A percentile compares a stretch with the other conserved stretches of the same genome.
phyloP scores from a whole-genome alignment of 1,140 invertebrate genomes.

The Eulimnadia texana region DNA sequence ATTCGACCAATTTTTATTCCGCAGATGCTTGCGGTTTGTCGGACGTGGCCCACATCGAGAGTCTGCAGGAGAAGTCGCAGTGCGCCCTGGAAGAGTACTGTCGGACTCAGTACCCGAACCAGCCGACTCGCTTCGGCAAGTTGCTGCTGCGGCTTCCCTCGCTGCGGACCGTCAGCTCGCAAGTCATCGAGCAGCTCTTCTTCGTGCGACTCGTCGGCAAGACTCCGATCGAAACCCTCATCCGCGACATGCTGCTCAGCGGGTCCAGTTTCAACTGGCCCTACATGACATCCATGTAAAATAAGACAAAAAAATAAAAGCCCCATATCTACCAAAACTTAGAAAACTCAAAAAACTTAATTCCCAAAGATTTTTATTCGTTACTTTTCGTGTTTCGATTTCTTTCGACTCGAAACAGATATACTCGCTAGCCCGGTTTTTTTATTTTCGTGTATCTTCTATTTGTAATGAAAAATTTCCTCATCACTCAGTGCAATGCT shows the following conservation, averaged over 20 bases:
- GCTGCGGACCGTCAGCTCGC: slow-evolving; percentile 75
- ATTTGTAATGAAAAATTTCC: not conserved
- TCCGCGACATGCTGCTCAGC: slow-evolving; percentile 89
- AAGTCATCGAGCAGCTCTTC: slow-evolving; percentile 94
- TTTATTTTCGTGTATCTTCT: not conserved
- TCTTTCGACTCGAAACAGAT: not conserved
- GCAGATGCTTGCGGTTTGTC: slow-evolving; percentile 88
- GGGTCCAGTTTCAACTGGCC: slow-evolving; percentile 88
- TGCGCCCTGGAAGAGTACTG: slow-evolving; percentile 94
- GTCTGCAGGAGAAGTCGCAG: slow-evolving; percentile 90
- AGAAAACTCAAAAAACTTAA: not conserved
- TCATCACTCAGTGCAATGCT: not conserved
- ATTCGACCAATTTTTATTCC: too few relatives aligned
- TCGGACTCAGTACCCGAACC: slow-evolving; percentile 85
- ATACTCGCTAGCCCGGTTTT: not conserved
- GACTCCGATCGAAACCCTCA: slow-evolving; percentile 92
- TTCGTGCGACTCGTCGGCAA: slow-evolving; percentile 91
- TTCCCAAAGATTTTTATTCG: not conserved
- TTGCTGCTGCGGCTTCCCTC: slow-evolving; percentile 82
- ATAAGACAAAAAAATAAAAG: too few relatives aligned
- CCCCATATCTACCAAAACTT: too few relatives aligned
- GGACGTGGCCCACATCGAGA: slow-evolving; percentile 86
- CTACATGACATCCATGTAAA: slow-evolving; percentile 81
- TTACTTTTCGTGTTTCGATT: not conserved
- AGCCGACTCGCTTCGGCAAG: slow-evolving; percentile 89